These are phyloP conservation scores for Pogonophryne albipinna DNA, from an alignment of 2,797 vertebrate genomes.

Conservation along the genomic window DNA sequence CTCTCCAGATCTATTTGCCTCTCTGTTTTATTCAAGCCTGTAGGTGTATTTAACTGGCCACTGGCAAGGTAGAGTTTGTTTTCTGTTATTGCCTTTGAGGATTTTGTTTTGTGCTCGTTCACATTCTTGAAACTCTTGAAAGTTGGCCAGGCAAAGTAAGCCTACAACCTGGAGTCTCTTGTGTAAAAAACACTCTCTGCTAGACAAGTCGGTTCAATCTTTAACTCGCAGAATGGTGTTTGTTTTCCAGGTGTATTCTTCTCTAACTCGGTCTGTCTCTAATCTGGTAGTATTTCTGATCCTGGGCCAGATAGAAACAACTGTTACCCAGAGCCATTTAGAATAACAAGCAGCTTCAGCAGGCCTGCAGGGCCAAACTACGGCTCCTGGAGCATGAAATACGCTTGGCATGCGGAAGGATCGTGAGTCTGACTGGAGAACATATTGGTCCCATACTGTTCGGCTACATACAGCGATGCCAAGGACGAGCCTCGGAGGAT, in stretches of 20 bases:
- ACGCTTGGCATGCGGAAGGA: constrained; percentile 50
- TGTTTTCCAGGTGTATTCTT: constrained; percentile 63
- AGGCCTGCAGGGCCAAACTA: constrained; percentile 50
- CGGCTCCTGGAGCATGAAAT: constrained; percentile 57
- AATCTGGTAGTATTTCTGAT: constrained; percentile 72
- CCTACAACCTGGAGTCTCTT: constrained; percentile 43
- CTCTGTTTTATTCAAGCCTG: constrained; percentile 19
- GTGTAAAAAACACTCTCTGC: constrained; percentile 47
- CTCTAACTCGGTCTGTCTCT: constrained; percentile 39
- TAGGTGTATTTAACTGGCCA: constrained; percentile 44
- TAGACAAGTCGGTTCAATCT: constrained; percentile 62
- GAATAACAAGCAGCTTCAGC: constrained; percentile 73
- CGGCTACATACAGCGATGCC: constrained; percentile 42
- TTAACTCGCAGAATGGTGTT: constrained; percentile 54
- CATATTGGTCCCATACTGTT: constrained; percentile 49
- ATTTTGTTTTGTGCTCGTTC: constrained; percentile 29
- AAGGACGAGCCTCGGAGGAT: constrained; percentile 44
- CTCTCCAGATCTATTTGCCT: background rate
- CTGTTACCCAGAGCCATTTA: constrained; percentile 61
- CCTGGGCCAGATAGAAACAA: constrained; percentile 69
- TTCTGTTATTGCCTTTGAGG: constrained; percentile 34
- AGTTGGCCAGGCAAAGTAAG: constrained; percentile 44
- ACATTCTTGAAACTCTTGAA: constrained; percentile 40
- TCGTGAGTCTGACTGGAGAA: constrained; percentile 50
- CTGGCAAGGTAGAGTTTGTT: constrained; percentile 32